Base-by-base conservation (phyloP, 2,113 vertebrate species). In the Microtus oregoni region DNA sequence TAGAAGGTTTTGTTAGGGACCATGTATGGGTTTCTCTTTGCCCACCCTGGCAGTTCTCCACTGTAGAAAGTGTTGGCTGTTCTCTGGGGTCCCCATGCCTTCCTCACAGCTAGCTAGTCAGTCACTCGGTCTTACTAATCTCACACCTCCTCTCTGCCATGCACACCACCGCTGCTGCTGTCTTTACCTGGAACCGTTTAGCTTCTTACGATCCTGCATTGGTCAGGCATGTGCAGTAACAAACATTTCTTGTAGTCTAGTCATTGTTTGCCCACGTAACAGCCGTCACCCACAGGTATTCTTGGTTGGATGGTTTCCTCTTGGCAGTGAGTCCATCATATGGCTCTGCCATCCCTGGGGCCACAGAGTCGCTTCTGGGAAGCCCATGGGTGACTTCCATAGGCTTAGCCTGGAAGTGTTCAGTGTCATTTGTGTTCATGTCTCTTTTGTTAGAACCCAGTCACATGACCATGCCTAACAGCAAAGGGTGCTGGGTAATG, bases 1-100 rank as follows among this genome's bases (percentile, higher is more conserved):
- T 41, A 47, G 52, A 50, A 77, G 65, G 38, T 52, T 55, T 89
- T 78, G 8, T 0, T 86, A 72, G 73, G 41, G n/a, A 30, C 44
- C 20, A 14, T 63, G 58, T 72, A 17, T 82, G 65, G 61, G 14
- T 79, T 93, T 97, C 41, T 95, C 58, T 96, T 86, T 81, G 63
- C 81, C 41, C 1, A 38, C 26, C 78, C 52, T 17, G 77, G 3
- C 24, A 72, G 38, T 73, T 50, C 30, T 50, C 2, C 15, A 1
- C 24, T 70, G 6, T 50, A 55, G 68, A 77, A 92, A 91, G 67
- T 55, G 67, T n/a, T 26, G 28, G 72, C 28, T 35, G 12, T 61
- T 67, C 32, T 67, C 79, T 73, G 50, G 70, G 85, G 10, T 12
- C 58, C 3, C 0, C 68, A 72, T 73, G 13, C 41, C 47, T 22